Evolutionary conservation across 2,888 invertebrate genomes (phyloP).

Genomic region (Adineta ricciae): DNA sequence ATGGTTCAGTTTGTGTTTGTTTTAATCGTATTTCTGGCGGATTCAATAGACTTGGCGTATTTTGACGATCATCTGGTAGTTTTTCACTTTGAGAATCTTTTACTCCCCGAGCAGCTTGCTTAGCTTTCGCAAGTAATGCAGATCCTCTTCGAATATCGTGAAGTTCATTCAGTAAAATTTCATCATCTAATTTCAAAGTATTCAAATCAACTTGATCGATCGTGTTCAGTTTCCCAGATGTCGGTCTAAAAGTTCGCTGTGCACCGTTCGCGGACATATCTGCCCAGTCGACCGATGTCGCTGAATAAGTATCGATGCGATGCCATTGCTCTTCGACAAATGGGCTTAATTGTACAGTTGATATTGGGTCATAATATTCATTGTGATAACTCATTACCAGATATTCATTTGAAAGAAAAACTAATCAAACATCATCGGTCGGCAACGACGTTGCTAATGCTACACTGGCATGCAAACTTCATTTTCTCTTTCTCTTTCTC

Average conservation of each 20-base stretch:
- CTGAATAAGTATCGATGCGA: constrained; percentile 3
- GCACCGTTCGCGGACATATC: neutral
- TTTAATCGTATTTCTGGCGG: neutral
- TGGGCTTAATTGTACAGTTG: constrained; percentile 17
- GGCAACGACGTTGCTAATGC: neutral
- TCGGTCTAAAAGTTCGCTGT: neutral
- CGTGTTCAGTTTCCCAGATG: neutral
- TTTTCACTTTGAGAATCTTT: too few relatives aligned
- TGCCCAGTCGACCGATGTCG: neutral
- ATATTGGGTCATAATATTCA: neutral
- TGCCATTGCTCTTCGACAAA: constrained; percentile 15
- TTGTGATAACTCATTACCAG: neutral
- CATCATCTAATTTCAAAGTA: neutral
- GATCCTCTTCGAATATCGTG: neutral
- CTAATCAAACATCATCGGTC: neutral
- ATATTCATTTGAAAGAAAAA: neutral
- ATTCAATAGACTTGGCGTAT: neutral
- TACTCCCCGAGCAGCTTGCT: neutral
- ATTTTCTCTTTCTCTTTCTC: neutral
- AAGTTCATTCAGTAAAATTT: neutral
- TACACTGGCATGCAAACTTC: neutral
- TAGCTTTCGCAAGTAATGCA: neutral
- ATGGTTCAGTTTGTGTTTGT: neutral
- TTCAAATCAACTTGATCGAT: neutral
- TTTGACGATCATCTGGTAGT: neutral